Percentiles rank a stretch among this genome's conserved stretches.
Evolutionary conservation across 2,113 vertebrate genomes (phyloP).

Genomic region (Rhombomys opimus): DNA sequence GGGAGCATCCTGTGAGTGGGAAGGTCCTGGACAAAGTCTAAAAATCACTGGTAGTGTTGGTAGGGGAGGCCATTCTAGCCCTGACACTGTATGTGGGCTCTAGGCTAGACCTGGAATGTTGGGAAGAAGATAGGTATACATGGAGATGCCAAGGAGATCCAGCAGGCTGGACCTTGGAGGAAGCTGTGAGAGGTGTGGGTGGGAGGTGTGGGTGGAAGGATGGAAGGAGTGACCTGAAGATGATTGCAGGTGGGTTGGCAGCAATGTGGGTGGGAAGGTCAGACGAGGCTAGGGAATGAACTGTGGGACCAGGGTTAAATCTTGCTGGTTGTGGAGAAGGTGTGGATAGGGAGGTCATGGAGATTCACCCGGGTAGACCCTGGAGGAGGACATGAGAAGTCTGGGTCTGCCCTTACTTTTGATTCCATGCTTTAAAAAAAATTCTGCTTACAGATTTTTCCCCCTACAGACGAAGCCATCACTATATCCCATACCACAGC

Average conservation of each 20-base stretch:
- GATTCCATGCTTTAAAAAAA: background rate
- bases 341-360: background rate
- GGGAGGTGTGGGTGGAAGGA: background rate
- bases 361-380: background rate
- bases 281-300: background rate
- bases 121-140: background rate
- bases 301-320: background rate
- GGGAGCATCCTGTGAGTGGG: too few relatives aligned
- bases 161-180: background rate
- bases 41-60: background rate
- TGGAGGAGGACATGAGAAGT: too few relatives aligned
- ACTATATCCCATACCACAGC: background rate
- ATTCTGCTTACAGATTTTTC: background rate
- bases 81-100: background rate
- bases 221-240: background rate
- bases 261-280: background rate
- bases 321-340: background rate
- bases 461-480: background rate
- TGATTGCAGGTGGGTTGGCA: background rate
- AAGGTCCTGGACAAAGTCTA: background rate
- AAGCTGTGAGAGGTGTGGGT: background rate
- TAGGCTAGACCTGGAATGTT: background rate
- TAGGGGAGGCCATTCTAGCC: background rate
- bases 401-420: conserved; percentile 27
- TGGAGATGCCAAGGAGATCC: background rate